Conservation (phyloP, 2,797 vertebrate genomes). For the Linurgus olivaceus region DNA sequence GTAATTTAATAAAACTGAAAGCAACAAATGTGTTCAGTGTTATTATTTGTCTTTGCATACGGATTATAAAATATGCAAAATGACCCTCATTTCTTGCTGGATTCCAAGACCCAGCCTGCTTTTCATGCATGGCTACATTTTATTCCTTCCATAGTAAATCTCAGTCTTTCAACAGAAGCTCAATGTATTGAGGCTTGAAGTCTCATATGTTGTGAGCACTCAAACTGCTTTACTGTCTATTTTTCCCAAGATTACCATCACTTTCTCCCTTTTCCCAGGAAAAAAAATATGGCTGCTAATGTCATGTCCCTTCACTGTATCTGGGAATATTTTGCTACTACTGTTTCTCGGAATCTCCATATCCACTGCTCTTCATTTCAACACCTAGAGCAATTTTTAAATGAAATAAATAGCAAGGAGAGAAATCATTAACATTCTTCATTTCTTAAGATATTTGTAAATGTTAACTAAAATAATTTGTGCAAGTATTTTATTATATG, state of each 20-base stretch:
- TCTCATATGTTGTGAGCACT: neutral
- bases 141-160: fast-evolving
- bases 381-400: neutral
- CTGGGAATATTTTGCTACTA: neutral
- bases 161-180: neutral
- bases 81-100: neutral
- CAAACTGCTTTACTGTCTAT: neutral
- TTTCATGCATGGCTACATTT: neutral
- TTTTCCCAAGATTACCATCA: neutral
- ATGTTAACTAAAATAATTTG: neutral
- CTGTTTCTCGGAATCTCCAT: neutral
- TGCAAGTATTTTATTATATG: neutral
- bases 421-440: neutral
- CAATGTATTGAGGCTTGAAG: neutral
- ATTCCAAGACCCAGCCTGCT: neutral
- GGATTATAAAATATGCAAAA: neutral
- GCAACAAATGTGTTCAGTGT: neutral
- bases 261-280: neutral
- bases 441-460: neutral
- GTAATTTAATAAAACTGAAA: slow-evolving; percentile 26
- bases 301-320: neutral
- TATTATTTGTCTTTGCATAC: neutral
- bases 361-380: neutral
- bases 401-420: neutral
- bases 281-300: neutral